A percentile compares a stretch with the other conserved stretches of the same genome.
Evolutionary conservation across 2,888 invertebrate species (phyloP).

Genomic region (Noctua janthina): DNA sequence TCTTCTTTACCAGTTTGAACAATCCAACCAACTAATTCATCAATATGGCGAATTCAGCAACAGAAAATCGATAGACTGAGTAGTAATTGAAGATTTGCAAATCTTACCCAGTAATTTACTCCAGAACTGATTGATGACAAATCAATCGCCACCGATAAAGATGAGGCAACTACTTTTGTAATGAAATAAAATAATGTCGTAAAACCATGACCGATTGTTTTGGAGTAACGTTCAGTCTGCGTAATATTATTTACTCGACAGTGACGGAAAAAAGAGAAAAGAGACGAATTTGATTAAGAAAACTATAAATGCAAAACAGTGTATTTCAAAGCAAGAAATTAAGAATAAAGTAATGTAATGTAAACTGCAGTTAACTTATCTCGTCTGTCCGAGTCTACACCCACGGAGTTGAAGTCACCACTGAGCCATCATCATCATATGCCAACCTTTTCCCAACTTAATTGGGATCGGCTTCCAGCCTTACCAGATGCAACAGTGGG

Average conservation of each 20-base stretch:
- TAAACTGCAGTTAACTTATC: not conserved
- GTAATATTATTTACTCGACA: slow-evolving; percentile 56
- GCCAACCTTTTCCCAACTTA: too few species aligned
- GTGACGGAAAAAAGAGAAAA: slow-evolving; percentile 36
- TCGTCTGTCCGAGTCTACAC: too few species aligned
- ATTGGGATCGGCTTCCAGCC: too few species aligned
- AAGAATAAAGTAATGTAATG: not conserved
- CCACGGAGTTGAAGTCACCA: too few species aligned
- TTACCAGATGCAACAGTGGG: too few species aligned
- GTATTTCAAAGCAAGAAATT: not conserved
- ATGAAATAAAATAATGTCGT: slow-evolving; percentile 46
- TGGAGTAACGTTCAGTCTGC: slow-evolving; percentile 19
- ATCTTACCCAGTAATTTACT: slow-evolving; percentile 2
- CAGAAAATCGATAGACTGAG: not conserved
- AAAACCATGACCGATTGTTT: slow-evolving; percentile 29
- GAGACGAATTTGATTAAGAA: slow-evolving; percentile 7
- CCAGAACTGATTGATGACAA: slow-evolving; percentile 46
- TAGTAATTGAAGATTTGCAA: slow-evolving; percentile 35
- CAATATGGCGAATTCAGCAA: not conserved
- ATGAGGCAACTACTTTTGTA: slow-evolving; percentile 33
- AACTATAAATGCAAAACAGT: not conserved
- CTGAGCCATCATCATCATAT: not conserved
- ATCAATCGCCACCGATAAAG: slow-evolving; percentile 34
- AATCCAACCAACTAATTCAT: not conserved
- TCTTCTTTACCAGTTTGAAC: not conserved